Evolutionary conservation across 1,140 invertebrate genomes (phyloP), one percentile per base, ranked within the genome.

Genomic region (Matsumurasca onukii): DNA sequence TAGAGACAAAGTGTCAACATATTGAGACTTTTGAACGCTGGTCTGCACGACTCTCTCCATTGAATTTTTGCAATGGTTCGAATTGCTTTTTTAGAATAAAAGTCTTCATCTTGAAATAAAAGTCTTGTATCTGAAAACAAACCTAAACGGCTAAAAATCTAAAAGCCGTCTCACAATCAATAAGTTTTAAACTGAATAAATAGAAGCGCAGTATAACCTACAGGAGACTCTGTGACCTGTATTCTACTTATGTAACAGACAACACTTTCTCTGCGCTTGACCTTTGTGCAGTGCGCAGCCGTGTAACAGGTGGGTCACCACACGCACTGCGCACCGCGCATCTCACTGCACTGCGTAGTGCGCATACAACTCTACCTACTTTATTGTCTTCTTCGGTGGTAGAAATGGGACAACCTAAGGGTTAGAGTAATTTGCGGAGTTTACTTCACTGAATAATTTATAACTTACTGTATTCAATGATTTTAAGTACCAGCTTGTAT

Each of bases 191-290:
- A 3, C 22, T 24, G 49, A n/a, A 59, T 3, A 22, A 27, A 13
- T 25, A 15, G 25, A 3, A 3, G 24, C 15, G 25, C 22, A 2
- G 15, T 5, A 3, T 12, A 5, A 27, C 15, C 13, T 59, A 27
- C 55, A 59, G 55, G 22, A 29, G 24, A 25, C 22, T 15, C 15
- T 25, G 15, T 59, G 55, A 29, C 55, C 49, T 51, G 55, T 13
- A 29, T 22, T 59, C 24, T 13, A 29, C 5, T 59, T 59, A 59
- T 29, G 55, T 59, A 59, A 59, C 3, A 13, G 25, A 22, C 25
- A 27, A 27, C 55, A 29, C 55, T 59, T 59, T 59, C 55, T n/a
- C 55, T 59, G 55, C 55, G 55, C 55, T 59, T 59, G 55, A 59
- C 55, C 55, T 59, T 59, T 59, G 25, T 39, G n/a, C n/a, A n/a